A percentile compares a stretch with the other conserved stretches of the same genome.
Conservation (phyloP, 2,888 invertebrate genomes). For the Acrocyrtus sp. region DNA sequence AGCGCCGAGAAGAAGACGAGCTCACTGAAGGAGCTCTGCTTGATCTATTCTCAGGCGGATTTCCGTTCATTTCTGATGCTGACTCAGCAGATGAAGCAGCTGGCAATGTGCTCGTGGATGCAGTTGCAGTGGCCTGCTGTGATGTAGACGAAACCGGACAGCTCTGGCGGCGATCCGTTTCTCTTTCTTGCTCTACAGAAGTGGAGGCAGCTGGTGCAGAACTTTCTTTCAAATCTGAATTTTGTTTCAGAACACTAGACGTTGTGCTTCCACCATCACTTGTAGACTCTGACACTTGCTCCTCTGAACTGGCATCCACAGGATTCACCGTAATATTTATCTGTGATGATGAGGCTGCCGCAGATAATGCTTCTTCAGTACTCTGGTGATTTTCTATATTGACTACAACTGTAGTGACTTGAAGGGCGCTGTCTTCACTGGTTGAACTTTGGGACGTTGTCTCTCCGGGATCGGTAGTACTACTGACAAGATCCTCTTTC, state of each 20-base stretch:
- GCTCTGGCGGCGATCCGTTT: too few species aligned
- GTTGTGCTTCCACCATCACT: too few species aligned
- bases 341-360: not conserved
- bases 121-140: not conserved
- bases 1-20: constrained; percentile 20
- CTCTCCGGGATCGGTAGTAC: not conserved
- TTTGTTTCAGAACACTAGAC: too few species aligned
- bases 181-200: too few species aligned
- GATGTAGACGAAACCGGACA: too few species aligned
- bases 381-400: too few species aligned
- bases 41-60: not conserved
- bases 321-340: not conserved
- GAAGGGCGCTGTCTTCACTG: not conserved
- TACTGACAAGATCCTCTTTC: not conserved
- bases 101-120: not conserved
- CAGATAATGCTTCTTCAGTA: not conserved
- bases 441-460: not conserved
- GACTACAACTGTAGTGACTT: not conserved
- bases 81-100: not conserved
- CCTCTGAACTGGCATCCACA: too few species aligned
- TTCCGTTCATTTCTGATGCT: constrained; percentile 26
- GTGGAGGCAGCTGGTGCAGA: too few species aligned
- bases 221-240: too few species aligned
- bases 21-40: not conserved
- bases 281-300: too few species aligned